Evolutionary conservation across 2,113 vertebrate species (phyloP), one percentile per base, ranked within the genome.

Genomic region (Paralichthys olivaceus): DNA sequence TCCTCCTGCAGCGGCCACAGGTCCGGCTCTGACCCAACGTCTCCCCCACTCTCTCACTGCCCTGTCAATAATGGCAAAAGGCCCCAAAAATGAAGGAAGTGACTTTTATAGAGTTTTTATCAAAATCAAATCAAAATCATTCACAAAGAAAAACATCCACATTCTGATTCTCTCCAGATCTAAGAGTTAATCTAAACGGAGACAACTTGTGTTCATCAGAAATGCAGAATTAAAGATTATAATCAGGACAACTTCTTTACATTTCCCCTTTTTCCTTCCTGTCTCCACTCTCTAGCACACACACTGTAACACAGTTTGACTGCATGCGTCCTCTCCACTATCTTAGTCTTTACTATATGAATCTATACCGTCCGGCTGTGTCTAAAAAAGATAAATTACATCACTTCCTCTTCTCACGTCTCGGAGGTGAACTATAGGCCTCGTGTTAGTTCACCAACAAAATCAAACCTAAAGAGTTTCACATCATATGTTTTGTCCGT

Each of bases 221-320:
- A 49, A 54, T 34, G 34, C 56, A n/a, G 54, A 57, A 51, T 34
- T 12, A 23, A 51, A 81, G 51, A 75, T 69, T 40, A 55, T 22
- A 47, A 67, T 67, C 34, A 82, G 72, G 85, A 58, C 81, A 72
- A 20, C 29, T 13, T 77, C 56, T 63, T 76, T 63, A 53, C 72
- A 86, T 83, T 92, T 89, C 88, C 78, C 54, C 61, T 83, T 86
- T 83, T 3, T 83, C 20, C 69, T 82, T 87, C 90, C 87, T 87
- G 80, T 75, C 68, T 81, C 37, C 17, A 20, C 40, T 57, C 83
- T 68, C 25, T 11, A 37, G 14, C 23, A 32, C 22, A 55, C 25
- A 28, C 29, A 20, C 55, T 59, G 23, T 13, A 11, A 51, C 34
- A 1, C 47, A 3, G 22, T 12, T 25, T 0, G 20, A 22, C 47